Conservation (phyloP, 2,113 vertebrate species). For the Pycnonotus jocosus region DNA sequence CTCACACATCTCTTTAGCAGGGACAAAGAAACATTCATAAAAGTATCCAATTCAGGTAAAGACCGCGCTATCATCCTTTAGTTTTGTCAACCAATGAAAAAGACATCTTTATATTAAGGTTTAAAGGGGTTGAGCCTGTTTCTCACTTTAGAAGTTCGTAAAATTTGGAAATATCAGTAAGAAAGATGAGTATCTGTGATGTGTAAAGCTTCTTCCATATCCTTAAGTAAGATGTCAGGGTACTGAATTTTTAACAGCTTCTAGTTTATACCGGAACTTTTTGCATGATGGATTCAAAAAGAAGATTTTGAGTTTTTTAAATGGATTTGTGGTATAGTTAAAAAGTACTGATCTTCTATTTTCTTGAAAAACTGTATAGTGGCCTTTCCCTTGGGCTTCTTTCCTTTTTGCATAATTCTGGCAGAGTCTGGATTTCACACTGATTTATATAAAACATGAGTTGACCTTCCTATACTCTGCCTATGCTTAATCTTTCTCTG, state of each 20-base stretch:
- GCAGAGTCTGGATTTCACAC: background rate
- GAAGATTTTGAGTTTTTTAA: background rate
- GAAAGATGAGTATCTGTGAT: background rate
- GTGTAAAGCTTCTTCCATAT: background rate
- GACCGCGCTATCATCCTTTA: background rate
- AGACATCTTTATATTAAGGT: background rate
- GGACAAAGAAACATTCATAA: fast-evolving
- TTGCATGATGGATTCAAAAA: background rate
- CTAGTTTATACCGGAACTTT: background rate
- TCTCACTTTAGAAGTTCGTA: background rate
- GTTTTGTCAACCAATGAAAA: background rate
- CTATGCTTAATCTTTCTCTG: background rate
- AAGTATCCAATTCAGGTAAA: background rate
- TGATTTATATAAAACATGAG: background rate
- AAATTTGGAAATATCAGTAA: background rate
- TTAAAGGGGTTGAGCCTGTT: background rate
- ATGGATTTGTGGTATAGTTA: background rate
- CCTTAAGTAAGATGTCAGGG: background rate
- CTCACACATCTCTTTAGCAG: background rate
- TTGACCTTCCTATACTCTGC: background rate
- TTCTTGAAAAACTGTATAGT: background rate
- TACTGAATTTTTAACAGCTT: background rate
- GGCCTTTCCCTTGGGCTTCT: background rate
- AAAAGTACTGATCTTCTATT: background rate
- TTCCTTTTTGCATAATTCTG: background rate